Evolutionary conservation across 2,113 vertebrate species (phyloP).

Genomic region (Lophotis ruficrista): DNA sequence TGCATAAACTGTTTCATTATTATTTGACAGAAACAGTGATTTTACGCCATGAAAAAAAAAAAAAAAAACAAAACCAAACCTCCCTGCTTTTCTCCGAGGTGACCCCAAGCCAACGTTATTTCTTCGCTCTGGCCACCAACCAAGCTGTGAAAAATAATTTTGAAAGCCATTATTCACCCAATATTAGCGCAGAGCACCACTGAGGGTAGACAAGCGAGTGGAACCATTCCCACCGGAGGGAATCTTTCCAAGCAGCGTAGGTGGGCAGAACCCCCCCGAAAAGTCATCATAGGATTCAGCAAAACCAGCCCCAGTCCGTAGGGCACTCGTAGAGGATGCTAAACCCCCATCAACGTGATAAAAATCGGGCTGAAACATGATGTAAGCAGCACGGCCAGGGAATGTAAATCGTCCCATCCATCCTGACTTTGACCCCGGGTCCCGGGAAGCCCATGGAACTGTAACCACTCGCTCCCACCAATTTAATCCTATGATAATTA

Average conservation of each 20-base stretch:
- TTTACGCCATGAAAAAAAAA: background rate
- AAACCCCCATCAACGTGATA: accelerated
- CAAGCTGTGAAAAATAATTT: background rate
- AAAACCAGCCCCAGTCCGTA: accelerated
- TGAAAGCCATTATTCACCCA: background rate
- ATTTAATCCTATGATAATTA: background rate
- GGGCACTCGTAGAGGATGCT: accelerated
- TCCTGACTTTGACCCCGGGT: background rate
- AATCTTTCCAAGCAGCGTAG: accelerated
- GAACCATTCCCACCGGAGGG: accelerated
- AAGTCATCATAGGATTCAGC: background rate
- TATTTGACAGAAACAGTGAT: background rate
- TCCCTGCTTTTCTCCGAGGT: background rate
- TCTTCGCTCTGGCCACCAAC: background rate
- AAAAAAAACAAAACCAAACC: too few species aligned
- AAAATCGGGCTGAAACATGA: background rate
- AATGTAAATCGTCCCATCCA: background rate
- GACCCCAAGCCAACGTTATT: background rate
- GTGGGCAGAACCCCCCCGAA: background rate
- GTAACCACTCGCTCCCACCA: background rate
- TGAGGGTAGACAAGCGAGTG: accelerated
- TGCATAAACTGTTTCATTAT: constrained; percentile 54
- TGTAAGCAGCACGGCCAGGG: accelerated
- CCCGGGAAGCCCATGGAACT: background rate
- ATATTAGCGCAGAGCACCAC: background rate